These are phyloP conservation scores for Stegodyphus dumicola DNA, from an alignment of 1,140 invertebrate species.

Conservation along the genomic window DNA sequence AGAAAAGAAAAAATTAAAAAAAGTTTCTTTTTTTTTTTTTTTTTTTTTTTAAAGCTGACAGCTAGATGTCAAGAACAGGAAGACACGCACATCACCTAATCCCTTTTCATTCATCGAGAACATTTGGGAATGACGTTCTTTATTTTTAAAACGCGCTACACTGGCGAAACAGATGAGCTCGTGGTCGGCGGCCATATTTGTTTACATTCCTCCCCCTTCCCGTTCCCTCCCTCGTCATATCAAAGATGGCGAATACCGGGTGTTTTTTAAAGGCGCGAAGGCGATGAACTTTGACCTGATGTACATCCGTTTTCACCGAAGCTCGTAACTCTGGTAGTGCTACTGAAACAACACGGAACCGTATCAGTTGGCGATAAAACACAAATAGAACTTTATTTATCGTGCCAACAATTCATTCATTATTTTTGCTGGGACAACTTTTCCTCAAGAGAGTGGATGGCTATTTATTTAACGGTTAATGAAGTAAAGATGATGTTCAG, in stretches of 20 bases:
- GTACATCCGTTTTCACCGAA: slow-evolving; percentile 27
- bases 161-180: slow-evolving; percentile 29
- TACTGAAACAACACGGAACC: slow-evolving; percentile 10
- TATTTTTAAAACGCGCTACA: slow-evolving; percentile 27
- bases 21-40: no score
- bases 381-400: slow-evolving; percentile 52
- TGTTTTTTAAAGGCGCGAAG: slow-evolving; percentile 41
- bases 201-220: slow-evolving; percentile 34
- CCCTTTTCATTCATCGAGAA: slow-evolving; percentile 44
- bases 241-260: slow-evolving; percentile 31
- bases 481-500: slow-evolving; percentile 30
- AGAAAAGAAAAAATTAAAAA: no score
- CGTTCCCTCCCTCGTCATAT: slow-evolving; percentile 3
- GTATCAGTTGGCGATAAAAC: slow-evolving; percentile 49
- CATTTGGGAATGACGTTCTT: slow-evolving; percentile 47
- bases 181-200: slow-evolving; percentile 41
- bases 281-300: slow-evolving; percentile 32
- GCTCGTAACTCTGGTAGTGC: slow-evolving; percentile 1
- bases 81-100: slow-evolving; percentile 31
- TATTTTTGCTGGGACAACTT: slow-evolving; percentile 18
- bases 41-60: background rate
- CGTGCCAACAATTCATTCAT: slow-evolving; percentile 49
- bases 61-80: slow-evolving; percentile 18
- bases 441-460: slow-evolving; percentile 13
- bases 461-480: slow-evolving; percentile 52